Conservation (phyloP, 64 coral and sea anemone species). For the Stichodactyla mertensii region DNA sequence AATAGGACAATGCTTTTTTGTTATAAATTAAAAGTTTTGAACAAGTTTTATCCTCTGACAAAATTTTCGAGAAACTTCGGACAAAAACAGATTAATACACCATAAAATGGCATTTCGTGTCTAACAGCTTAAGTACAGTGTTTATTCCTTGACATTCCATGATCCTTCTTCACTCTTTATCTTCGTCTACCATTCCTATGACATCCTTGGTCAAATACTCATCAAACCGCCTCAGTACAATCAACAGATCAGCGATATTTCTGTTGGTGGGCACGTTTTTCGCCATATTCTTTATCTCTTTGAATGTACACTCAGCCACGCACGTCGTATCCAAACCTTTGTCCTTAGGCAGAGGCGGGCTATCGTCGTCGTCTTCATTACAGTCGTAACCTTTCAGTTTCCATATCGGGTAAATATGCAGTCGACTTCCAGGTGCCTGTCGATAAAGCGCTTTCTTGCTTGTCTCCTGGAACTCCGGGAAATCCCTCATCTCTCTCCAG, state of each 20-base stretch:
- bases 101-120: no score
- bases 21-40: no score
- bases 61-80: no score
- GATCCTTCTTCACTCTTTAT: not conserved
- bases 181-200: not conserved
- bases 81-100: no score
- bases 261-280: constrained; percentile 7
- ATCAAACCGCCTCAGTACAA: not conserved
- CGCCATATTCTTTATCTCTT: constrained; percentile 8
- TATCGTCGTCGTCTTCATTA: not conserved
- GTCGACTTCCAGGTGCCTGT: not conserved
- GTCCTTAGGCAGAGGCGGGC: not conserved
- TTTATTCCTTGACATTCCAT: not conserved
- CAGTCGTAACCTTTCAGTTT: constrained; percentile 36
- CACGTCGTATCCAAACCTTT: not conserved
- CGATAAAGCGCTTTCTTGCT: not conserved
- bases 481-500: constrained; percentile 33
- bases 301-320: constrained; percentile 5
- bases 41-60: no score
- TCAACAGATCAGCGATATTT: constrained; percentile 2
- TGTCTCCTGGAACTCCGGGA: constrained; percentile 59
- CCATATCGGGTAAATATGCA: constrained; percentile 39
- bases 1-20: no score
- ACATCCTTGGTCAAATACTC: not conserved
- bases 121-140: no score